Percentiles rank a stretch among this genome's conserved stretches.
phyloP scores from a whole-genome alignment of 2,113 vertebrate genomes.

The Bettongia penicillata region DNA sequence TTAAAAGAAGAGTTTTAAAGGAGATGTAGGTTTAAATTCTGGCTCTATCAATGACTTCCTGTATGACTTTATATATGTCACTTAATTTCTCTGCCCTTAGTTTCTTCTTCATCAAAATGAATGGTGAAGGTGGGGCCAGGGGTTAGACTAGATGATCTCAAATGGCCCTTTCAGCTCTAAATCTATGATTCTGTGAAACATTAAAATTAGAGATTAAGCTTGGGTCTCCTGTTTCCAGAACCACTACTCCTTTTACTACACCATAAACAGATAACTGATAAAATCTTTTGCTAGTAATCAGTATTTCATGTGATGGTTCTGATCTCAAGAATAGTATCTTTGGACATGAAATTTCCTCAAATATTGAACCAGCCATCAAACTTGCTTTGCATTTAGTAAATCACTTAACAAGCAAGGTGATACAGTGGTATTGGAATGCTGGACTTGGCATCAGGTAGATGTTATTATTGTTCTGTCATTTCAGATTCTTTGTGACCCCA shows the following conservation, averaged over 20 bases:
- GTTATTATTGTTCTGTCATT: not conserved
- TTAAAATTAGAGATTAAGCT: not conserved
- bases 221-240: not conserved
- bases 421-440: not conserved
- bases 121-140: not conserved
- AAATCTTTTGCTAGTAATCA: slow-evolving; percentile 23
- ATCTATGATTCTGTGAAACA: not conserved
- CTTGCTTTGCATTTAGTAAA: slow-evolving; percentile 31
- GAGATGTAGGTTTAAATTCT: not conserved
- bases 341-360: slow-evolving; percentile 40
- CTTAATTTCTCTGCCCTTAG: not conserved
- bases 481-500: not conserved
- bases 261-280: not conserved
- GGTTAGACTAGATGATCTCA: not conserved
- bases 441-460: not conserved
- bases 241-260: not conserved
- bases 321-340: slow-evolving; percentile 38
- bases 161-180: not conserved
- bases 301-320: slow-evolving; percentile 9
- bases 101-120: not conserved
- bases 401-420: not conserved
- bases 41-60: not conserved
- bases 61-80: not conserved
- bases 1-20: not conserved
- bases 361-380: slow-evolving; percentile 14